These are phyloP conservation scores for Momotus momota DNA, from an alignment of 2,797 vertebrate species.

Conservation along the genomic window DNA sequence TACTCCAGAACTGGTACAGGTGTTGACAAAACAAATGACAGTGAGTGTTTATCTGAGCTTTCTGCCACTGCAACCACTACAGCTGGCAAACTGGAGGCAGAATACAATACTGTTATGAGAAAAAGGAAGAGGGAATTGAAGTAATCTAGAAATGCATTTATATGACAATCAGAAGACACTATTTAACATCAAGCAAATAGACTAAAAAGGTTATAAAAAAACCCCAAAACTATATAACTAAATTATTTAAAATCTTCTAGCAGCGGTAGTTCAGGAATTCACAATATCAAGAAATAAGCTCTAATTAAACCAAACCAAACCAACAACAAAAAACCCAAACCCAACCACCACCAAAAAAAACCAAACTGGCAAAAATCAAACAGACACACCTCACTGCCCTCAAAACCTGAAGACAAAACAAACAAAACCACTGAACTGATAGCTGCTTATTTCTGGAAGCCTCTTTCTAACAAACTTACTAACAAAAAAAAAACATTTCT, in stretches of 20 bases:
- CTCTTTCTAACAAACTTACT: neutral
- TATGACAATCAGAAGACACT: neutral
- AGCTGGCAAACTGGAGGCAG: neutral
- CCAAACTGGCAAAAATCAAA: rapidly evolving
- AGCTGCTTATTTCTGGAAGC: neutral
- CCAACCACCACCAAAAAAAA: neutral
- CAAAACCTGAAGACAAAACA: neutral
- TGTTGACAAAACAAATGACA: slow-evolving; percentile 5
- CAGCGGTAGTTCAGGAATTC: neutral
- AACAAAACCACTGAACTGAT: neutral
- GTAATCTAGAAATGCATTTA: neutral
- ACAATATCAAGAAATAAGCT: neutral
- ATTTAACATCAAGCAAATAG: neutral
- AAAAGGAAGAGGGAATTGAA: neutral
- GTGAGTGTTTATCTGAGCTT: neutral
- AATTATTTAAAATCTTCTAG: neutral
- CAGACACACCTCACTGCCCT: rapidly evolving
- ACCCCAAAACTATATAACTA: neutral
- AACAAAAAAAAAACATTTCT: neutral
- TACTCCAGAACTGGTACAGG: neutral
- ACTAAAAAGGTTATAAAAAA: neutral
- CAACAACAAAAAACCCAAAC: neutral
- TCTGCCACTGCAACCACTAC: neutral
- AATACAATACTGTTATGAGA: neutral
- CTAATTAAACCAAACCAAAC: neutral